phyloP scores from a whole-genome alignment of 1,140 invertebrate species.

The Macrostomum lignano region DNA sequence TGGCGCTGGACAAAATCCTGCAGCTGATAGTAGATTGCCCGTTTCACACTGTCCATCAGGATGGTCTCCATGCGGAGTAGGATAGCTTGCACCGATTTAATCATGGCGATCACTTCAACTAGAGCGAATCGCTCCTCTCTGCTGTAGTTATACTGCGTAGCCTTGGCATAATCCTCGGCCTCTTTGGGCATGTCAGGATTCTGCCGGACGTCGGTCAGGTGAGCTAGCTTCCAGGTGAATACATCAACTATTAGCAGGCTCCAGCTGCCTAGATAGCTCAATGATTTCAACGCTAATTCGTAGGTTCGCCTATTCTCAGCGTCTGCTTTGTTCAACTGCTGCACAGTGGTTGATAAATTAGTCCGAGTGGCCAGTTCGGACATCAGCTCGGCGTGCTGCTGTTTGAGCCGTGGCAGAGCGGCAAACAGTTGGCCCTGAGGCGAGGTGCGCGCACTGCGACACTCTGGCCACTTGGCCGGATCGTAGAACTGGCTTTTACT shows the following conservation, averaged over 20 bases:
- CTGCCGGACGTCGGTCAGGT: constrained; percentile 83
- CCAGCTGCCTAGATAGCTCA: constrained; percentile 80
- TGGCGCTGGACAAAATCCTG: constrained; percentile 83
- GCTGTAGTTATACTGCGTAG: constrained; percentile 85
- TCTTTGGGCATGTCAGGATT: constrained; percentile 76
- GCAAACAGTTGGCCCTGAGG: constrained; percentile 25
- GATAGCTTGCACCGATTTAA: constrained; percentile 83
- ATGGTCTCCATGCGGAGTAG: constrained; percentile 92
- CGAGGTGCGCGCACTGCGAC: constrained; percentile 36
- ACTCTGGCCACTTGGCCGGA: constrained; percentile 58
- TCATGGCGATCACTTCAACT: constrained; percentile 95
- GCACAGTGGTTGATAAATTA: constrained; percentile 32
- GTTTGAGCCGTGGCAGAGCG: constrained; percentile 27
- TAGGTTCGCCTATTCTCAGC: constrained; percentile 75
- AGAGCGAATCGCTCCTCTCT: constrained; percentile 88
- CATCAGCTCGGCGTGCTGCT: constrained; percentile 88
- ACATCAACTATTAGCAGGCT: constrained; percentile 47
- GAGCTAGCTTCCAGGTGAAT: constrained; percentile 86
- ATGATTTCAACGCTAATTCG: constrained; percentile 58
- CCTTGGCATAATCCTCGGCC: constrained; percentile 46
- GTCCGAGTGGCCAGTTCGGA: constrained; percentile 75
- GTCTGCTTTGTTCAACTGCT: constrained; percentile 35
- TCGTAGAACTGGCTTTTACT: constrained; percentile 80
- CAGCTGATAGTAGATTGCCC: constrained; percentile 76
- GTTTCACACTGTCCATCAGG: constrained; percentile 71